Percentiles rank a stretch among this genome's conserved stretches.
Conservation (phyloP, 2,888 invertebrate genomes). For the Synanthedon vespiformis region DNA sequence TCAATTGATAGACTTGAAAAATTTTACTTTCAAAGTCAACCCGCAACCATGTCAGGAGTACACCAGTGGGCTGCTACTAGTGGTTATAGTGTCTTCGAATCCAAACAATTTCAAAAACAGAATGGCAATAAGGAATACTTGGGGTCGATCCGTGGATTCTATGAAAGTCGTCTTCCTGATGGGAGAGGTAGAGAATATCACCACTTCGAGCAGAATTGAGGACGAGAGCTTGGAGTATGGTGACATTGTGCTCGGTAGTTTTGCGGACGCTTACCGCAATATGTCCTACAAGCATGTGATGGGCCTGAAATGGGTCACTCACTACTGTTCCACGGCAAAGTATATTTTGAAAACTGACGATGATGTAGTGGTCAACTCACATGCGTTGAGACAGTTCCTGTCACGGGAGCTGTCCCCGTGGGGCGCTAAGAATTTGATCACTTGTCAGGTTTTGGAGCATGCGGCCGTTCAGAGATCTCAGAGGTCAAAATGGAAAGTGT, state of each 20-base stretch:
- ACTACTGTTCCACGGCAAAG: slow-evolving; percentile 73
- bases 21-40: slow-evolving; percentile 74
- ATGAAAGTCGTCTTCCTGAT: slow-evolving; percentile 76
- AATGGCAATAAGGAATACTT: slow-evolving; percentile 77
- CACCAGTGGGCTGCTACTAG: slow-evolving; percentile 55
- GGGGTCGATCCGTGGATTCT: slow-evolving; percentile 72
- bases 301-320: slow-evolving; percentile 77
- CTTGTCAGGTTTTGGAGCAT: slow-evolving; percentile 69
- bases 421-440: slow-evolving; percentile 72
- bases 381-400: slow-evolving; percentile 70
- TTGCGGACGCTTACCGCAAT: slow-evolving; percentile 82
- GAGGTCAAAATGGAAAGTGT: slow-evolving; percentile 83
- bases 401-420: slow-evolving; percentile 68
- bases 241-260: slow-evolving; percentile 83
- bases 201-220: slow-evolving; percentile 56
- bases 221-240: slow-evolving; percentile 68
- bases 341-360: slow-evolving; percentile 78
- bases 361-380: slow-evolving; percentile 80
- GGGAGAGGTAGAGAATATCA: slow-evolving; percentile 47
- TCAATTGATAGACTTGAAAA: slow-evolving; percentile 67
- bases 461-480: slow-evolving; percentile 71
- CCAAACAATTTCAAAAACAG: slow-evolving; percentile 75
- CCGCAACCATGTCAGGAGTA: slow-evolving; percentile 66
- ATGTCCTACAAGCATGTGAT: slow-evolving; percentile 84
- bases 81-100: slow-evolving; percentile 78